Evolutionary conservation across 2,797 vertebrate genomes (phyloP), one percentile per base, ranked within the genome.

Genomic region (Chromis chromis): DNA sequence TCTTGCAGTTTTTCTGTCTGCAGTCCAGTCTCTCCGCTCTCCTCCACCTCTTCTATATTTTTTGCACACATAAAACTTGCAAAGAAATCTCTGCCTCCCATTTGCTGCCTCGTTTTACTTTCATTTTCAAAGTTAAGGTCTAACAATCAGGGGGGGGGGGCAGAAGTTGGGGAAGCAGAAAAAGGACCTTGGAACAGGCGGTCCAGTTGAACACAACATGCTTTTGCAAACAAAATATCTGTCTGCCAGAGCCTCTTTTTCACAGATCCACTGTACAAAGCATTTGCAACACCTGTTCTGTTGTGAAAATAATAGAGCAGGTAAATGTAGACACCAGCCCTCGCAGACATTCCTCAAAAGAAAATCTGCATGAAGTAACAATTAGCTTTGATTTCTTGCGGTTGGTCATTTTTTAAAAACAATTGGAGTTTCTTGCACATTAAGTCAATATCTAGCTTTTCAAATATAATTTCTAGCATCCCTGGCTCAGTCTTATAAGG

Each of bases 41-140:
- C 44, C 40, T 42, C 16, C 21, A 21, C 49, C 27, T 53, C 19
- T 56, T 25, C 6, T 67, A 25, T 39, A 25, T 87, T 92, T 89
- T 81, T 75, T 75, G 57, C 66, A 60, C 65, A 63, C 76, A 77
- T 85, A 72, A 82, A 84, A 78, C 66, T 64, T 25, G 42, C 65
- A 68, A 66, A 76, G 39, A 74, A 71, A 78, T 77, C 70, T 74
- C 28, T 61, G 25, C 73, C 62, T 73, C 13, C 48, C 81, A 67
- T 86, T 83, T 88, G 70, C 64, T 50, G 70, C 52, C 72, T 76
- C 59, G 60, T 53, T 21, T 66, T 79, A 75, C 73, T 67, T 69
- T 82, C 55, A 28, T 55, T 64, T 65, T 71, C 69, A 63, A 73
- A 75, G 81, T 25, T 67, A 62, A 58, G 70, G 60, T 90, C 72